Evolutionary conservation across 2,113 vertebrate genomes (phyloP), one percentile per base, ranked within the genome.

Genomic region (Callospermophilus lateralis): DNA sequence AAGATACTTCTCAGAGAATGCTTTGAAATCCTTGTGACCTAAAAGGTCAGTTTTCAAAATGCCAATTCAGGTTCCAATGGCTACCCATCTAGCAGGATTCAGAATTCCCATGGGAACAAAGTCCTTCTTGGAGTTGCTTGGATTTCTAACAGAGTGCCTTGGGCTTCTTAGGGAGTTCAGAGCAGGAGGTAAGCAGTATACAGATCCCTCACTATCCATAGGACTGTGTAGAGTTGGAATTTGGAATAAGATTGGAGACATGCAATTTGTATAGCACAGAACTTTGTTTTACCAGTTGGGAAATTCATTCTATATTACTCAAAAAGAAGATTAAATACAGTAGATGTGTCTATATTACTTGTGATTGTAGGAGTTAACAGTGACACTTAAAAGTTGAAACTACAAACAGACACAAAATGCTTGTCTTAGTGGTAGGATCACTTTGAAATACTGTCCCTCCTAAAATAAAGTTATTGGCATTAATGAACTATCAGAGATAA

Each of bases 401-500:
- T 96, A 30, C 79, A 93, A 93, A 42, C 93, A 74, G 61, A 85
- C 0, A 84, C 42, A 32, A 42, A 13, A 42, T 92, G 55, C 70
- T 63, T n/a, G 67, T 37, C 61, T 19, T 73, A 45, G 42, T 80
- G 51, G 42, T 12, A 86, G 51, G 30, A 70, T 65, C 73, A 84
- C 34, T 30, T 93, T 84, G 63, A 95, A 68, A 96, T 34, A 93
- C 63, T 37, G 65, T 28, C 11, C 28, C 16, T 84, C 65, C 37
- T 48, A 90, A 78, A 94, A 95, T 94, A 48, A 84, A 95, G 63
- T 79, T 85, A 92, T 58, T 92, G 90, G 84, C 0, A 8, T 67
- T 94, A 98, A 96, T 67, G 80, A 97, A 97, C 91, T 92, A 97
- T 92, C 92, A 97, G 65, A 96, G 76, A 34, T 96, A 90, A 96